Evolutionary conservation across 2,797 vertebrate species (phyloP).

Genomic region (Oreochromis grahami): DNA sequence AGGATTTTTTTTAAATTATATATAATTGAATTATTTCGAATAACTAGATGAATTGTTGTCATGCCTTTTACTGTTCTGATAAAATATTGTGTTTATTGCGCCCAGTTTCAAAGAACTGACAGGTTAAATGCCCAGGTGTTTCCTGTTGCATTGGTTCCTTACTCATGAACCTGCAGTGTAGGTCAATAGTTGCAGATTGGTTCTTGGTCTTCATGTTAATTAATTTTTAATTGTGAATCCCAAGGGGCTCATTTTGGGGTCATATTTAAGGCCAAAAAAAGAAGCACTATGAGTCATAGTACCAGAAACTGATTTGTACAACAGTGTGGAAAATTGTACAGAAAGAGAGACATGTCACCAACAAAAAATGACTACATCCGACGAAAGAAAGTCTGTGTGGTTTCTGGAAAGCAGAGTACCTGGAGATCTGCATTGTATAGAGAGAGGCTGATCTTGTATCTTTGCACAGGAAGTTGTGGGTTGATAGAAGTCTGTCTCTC

Average conservation of each 20-base stretch:
- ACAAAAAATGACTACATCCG: neutral
- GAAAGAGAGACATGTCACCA: neutral
- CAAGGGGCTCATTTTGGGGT: neutral
- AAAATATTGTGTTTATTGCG: neutral
- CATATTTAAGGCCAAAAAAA: neutral
- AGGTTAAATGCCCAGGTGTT: neutral
- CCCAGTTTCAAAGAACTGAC: neutral
- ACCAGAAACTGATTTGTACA: neutral
- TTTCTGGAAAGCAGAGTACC: neutral
- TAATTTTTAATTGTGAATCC: neutral
- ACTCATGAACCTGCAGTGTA: neutral
- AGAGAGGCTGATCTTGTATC: neutral
- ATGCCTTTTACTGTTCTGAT: neutral
- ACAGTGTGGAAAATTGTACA: neutral
- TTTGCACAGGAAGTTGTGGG: slow-evolving; percentile 20
- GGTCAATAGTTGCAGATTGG: neutral
- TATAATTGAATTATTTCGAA: neutral
- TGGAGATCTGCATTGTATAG: neutral
- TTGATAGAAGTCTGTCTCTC: neutral
- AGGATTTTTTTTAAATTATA: neutral
- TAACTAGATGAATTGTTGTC: neutral
- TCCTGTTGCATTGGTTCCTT: neutral
- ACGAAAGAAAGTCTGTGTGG: neutral
- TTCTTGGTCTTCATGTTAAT: neutral
- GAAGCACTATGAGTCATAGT: neutral